Conservation (phyloP, 2,797 vertebrate genomes). For the Argya squamiceps region DNA sequence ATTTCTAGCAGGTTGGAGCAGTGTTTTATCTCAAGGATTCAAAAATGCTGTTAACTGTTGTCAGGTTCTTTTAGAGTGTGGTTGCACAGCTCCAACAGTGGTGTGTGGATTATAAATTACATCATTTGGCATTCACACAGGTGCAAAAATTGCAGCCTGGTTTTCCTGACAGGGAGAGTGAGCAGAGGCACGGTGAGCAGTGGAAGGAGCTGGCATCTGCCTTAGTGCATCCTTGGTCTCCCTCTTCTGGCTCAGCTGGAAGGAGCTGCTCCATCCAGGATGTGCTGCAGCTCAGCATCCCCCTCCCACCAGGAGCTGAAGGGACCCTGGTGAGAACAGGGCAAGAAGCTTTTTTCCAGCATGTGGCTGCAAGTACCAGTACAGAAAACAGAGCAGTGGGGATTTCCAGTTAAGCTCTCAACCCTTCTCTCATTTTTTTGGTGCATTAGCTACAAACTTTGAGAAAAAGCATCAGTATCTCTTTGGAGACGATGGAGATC, state of each 20-base stretch:
- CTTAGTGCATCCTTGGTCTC: slow-evolving; percentile 55
- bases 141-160: not conserved
- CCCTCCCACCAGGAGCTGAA: not conserved
- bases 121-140: not conserved
- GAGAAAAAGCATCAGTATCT: not conserved
- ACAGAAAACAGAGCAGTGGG: not conserved
- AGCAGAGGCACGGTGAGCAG: not conserved
- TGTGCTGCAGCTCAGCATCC: not conserved
- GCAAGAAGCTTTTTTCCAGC: fast-evolving
- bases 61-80: not conserved
- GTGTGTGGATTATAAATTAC: not conserved
- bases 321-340: not conserved
- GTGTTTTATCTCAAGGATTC: fast-evolving
- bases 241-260: slow-evolving; percentile 55
- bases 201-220: not conserved
- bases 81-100: not conserved
- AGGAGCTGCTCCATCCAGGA: not conserved
- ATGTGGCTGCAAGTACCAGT: fast-evolving
- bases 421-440: not conserved
- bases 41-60: not conserved
- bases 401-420: not conserved
- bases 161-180: not conserved
- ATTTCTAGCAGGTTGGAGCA: not conserved
- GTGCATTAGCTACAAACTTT: not conserved
- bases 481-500: not conserved